Evolutionary conservation across 2,113 vertebrate genomes (phyloP).

Genomic region (Rhinolophus sinicus): DNA sequence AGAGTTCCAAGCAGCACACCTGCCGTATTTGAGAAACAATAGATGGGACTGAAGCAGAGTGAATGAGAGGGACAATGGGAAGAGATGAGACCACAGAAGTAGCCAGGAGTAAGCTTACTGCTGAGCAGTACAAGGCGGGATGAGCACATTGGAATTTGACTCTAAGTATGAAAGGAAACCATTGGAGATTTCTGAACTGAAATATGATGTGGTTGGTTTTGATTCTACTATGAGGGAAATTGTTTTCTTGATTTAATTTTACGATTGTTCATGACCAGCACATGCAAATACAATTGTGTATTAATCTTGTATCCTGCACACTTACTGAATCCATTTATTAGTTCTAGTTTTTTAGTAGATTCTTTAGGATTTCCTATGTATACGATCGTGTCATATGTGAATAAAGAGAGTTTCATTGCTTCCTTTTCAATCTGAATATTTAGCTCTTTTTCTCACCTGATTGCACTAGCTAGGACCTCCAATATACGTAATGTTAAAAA

Average conservation of each 20-base stretch:
- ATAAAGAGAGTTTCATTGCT: not conserved
- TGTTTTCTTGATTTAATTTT: conserved; percentile 41
- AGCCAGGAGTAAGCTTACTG: not conserved
- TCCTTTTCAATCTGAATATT: not conserved
- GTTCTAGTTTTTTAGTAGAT: not conserved
- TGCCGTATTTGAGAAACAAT: not conserved
- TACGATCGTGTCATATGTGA: not conserved
- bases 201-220: not conserved
- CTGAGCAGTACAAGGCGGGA: not conserved
- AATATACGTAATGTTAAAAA: not conserved
- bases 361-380: not conserved
- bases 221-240: not conserved
- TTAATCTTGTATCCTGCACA: not conserved
- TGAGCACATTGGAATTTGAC: not conserved
- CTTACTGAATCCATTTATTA: not conserved
- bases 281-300: not conserved
- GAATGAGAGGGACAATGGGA: not conserved
- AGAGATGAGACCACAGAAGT: not conserved
- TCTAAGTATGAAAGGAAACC: not conserved
- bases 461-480: not conserved
- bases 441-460: not conserved
- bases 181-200: not conserved
- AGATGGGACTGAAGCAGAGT: not conserved
- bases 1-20: not conserved
- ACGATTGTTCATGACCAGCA: not conserved